Percentiles rank a stretch among this genome's conserved stretches.
phyloP scores from a whole-genome alignment of 2,113 vertebrate species.

The Phodopus roborovskii region DNA sequence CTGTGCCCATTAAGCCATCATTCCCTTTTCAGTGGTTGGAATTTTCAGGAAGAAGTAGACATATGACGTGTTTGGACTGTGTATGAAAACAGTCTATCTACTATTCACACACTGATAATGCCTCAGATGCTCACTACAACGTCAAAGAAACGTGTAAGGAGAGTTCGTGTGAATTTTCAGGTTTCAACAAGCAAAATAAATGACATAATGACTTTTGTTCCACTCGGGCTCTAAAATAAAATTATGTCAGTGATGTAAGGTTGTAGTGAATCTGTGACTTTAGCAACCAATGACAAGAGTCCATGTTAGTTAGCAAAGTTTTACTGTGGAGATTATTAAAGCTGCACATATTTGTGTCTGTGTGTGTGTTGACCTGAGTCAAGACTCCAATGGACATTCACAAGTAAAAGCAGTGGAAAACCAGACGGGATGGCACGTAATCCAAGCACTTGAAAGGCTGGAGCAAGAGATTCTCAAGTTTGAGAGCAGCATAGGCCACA shows the following conservation, averaged over 20 bases:
- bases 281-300: background rate
- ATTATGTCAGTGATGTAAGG: background rate
- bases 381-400: background rate
- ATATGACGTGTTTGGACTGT: background rate
- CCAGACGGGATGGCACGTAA: background rate
- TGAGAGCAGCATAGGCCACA: background rate
- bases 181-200: constrained; percentile 1
- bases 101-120: background rate
- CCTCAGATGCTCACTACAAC: background rate
- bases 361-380: background rate
- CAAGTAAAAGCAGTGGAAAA: background rate
- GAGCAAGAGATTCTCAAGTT: background rate
- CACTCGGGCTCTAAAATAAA: background rate
- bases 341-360: background rate
- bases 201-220: background rate
- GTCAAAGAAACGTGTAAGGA: background rate
- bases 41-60: background rate
- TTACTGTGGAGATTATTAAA: background rate
- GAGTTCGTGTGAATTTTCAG: background rate
- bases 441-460: background rate
- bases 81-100: background rate
- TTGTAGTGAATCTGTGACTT: background rate
- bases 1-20: background rate
- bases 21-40: background rate
- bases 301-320: background rate